Base-by-base conservation (phyloP, 1,140 invertebrate species). In the Metopolophium dirhodum region DNA sequence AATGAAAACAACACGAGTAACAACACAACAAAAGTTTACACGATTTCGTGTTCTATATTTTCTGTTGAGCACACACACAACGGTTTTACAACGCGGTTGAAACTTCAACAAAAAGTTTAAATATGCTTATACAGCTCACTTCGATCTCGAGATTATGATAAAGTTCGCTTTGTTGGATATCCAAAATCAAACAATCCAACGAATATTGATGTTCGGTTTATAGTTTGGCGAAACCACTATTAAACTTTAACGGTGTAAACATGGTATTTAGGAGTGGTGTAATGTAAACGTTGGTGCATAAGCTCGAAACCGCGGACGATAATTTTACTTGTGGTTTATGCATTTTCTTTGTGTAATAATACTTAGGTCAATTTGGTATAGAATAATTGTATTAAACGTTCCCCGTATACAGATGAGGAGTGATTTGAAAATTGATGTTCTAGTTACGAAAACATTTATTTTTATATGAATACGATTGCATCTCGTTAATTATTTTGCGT, bases 161-260 rank as follows among this genome's bases (percentile, higher is more conserved):
- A 89, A 89, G 49, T 89, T 89, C 23, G 47, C n/a, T 54, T 54
- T 54, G 87, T 89, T 54, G 22, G 54, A 54, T 89, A 54, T 54
- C 20, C 49, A 35, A 54, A 54, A 54, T 89, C 49, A 54, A 89
- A 89, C 87, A 54, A 51, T 54, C 49, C n/a, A 18, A 51, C 30
- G 47, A 51, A 35, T 26, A 89, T 54, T 54, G 49, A 89, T 54
- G 49, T 54, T 89, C 35, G 49, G 49, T 89, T 89, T 54, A 51
- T 51, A 89, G 35, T 54, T 89, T 54, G 9, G 49, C 8, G 4
- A 85, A 85, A 85, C 30, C 47, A 47, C 47, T 51, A n/a, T 88
- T 88, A 35, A 88, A 88, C 86, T 51, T 49, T 47, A 87, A 30
- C 85, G 23, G 7, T n/a, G 26, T 77, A n/a, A 77, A 77, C 61